Percentiles rank a stretch among this genome's conserved stretches.
phyloP scores from a whole-genome alignment of 2,797 vertebrate species.

The Loris lydekkerianus region DNA sequence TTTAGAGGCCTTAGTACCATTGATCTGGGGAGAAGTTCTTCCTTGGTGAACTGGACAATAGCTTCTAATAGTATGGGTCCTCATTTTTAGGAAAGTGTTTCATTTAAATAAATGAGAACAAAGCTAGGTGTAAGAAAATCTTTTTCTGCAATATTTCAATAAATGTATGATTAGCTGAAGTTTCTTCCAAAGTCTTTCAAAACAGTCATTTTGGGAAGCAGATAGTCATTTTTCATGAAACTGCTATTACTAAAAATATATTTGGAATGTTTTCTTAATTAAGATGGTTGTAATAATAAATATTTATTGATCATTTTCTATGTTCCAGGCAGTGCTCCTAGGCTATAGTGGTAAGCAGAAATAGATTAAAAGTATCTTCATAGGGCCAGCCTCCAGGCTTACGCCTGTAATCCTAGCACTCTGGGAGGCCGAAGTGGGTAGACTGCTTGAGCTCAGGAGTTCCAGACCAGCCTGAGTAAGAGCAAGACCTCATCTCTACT shows the following conservation, averaged over 20 bases:
- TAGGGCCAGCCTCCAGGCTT: too few relatives aligned
- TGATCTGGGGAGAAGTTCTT: not conserved
- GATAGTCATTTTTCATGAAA: not conserved
- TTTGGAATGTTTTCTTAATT: not conserved
- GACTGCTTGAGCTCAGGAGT: too few relatives aligned
- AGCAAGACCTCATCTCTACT: too few relatives aligned
- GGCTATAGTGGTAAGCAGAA: not conserved
- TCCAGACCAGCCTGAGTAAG: too few relatives aligned
- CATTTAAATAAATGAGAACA: not conserved
- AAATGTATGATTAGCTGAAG: not conserved
- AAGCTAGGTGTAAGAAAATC: not conserved
- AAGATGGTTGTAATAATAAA: slow-evolving; percentile 19
- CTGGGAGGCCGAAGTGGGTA: too few relatives aligned
- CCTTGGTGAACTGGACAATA: not conserved
- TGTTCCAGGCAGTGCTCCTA: not conserved
- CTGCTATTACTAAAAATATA: slow-evolving; percentile 14
- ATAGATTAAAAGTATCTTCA: not conserved
- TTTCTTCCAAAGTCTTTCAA: slow-evolving; percentile 54
- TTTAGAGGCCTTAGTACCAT: not conserved
- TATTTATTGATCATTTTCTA: slow-evolving; percentile 39
- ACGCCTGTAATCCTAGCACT: too few relatives aligned
- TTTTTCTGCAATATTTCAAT: not conserved
- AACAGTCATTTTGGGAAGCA: slow-evolving; percentile 32
- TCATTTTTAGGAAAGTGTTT: slow-evolving; percentile 16
- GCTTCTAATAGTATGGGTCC: not conserved